A percentile compares a stretch with the other conserved stretches of the same genome.
These are phyloP conservation scores for Trichonephila inaurata DNA, from an alignment of 1,140 invertebrate species.

Conservation along the genomic window DNA sequence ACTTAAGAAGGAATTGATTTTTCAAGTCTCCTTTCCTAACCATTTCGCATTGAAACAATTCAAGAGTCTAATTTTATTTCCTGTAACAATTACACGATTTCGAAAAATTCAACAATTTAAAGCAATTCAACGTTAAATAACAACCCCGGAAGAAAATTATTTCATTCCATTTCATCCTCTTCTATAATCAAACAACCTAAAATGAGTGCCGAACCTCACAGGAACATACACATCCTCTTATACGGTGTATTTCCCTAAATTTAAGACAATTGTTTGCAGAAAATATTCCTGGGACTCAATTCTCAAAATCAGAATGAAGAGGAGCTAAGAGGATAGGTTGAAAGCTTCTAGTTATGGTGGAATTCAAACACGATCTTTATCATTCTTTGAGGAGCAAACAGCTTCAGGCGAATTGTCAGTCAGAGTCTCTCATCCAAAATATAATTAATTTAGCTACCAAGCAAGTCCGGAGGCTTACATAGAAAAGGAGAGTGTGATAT, in stretches of 20 bases:
- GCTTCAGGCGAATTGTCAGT: conserved; percentile 41
- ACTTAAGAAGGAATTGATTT: neutral
- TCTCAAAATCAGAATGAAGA: neutral
- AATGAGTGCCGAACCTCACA: neutral
- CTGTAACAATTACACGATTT: too few species aligned
- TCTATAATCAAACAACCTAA: neutral
- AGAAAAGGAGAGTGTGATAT: neutral
- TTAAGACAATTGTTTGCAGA: conserved; percentile 26
- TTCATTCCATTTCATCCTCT: neutral
- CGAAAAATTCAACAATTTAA: neutral
- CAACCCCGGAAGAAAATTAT: neutral
- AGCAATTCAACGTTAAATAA: neutral
- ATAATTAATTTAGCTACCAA: conserved; percentile 62
- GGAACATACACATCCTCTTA: neutral
- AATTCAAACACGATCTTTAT: conserved; percentile 46
- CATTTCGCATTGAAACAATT: neutral
- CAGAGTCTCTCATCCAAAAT: conserved; percentile 43
- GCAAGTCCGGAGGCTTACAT: conserved; percentile 1
- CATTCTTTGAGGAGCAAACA: conserved; percentile 39
- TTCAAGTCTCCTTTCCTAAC: neutral
- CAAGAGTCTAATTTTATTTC: neutral
- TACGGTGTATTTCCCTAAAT: neutral
- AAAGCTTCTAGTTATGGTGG: conserved; percentile 14
- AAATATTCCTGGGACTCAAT: neutral
- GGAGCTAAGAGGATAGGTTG: neutral